Evolutionary conservation across 2,888 invertebrate species (phyloP), one percentile per base, ranked within the genome.

Genomic region (Baronia brevicornis): DNA sequence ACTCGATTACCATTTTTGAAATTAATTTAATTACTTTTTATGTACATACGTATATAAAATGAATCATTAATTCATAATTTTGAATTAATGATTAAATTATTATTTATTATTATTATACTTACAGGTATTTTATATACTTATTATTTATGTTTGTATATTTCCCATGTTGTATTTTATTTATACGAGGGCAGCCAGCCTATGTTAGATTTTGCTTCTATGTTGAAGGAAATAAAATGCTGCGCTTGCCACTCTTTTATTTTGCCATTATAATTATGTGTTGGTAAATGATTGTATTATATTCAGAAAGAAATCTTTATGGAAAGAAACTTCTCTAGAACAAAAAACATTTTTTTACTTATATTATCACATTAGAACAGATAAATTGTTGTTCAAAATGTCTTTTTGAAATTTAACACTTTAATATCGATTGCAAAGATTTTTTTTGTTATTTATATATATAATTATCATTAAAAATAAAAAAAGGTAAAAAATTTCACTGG

Each of bases 181-280:
- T 31, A 31, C 31, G 73, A 73, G 74, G 63, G 77, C 79, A 77
- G 80, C 79, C 80, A 80, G 80, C 78, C 80, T 80, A 58, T 61
- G 66, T 60, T 55, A 43, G 41, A 38, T 34, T 37, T 35, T 38
- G 31, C 26, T 38, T 38, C 28, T 27, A 30, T 28, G 36, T 40
- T 47, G 31, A 42, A 33, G 38, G 31, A 22, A 27, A 27, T 30
- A 38, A 28, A 41, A 51, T 54, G 73, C 73, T 68, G 73, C 67
- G 71, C 73, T 70, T 66, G 74, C 69, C 71, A 63, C 68, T 67
- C 74, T 23, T 23, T 27, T 19, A n/a, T 27, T 27, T 36, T 31
- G 36, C 36, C 27, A 8, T 27, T 23, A 28, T 11, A 15, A 11
- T n/a, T n/a, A 22, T 35, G 12, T 30, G 27, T 36, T 30, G 26